Evolutionary conservation across 1,140 invertebrate species (phyloP).

Genomic region (Apis florea): DNA sequence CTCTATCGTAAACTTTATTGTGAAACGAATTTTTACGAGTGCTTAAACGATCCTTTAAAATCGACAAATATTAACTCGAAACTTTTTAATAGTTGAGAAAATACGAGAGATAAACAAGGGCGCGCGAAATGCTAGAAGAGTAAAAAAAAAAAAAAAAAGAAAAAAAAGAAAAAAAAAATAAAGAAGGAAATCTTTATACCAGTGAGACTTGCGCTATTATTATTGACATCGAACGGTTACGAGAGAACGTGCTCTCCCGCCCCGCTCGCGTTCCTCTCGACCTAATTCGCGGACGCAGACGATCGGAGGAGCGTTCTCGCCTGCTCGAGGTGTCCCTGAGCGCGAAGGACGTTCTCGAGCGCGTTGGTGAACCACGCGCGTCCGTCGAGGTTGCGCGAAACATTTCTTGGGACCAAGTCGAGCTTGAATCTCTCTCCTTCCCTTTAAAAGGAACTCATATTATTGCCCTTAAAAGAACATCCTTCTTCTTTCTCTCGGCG

Average conservation of each 20-base stretch:
- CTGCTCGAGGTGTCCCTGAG: slow-evolving; percentile 69
- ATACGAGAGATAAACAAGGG: not conserved
- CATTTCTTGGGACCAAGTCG: slow-evolving; percentile 41
- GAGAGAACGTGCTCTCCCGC: slow-evolving; percentile 53
- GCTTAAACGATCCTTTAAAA: too few species aligned
- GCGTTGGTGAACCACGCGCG: slow-evolving; percentile 58
- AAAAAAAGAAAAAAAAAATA: slow-evolving; percentile 12
- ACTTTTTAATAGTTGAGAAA: not conserved
- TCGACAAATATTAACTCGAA: too few species aligned
- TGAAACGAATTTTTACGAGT: too few species aligned
- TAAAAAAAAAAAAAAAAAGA: slow-evolving; percentile 22
- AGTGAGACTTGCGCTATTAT: slow-evolving; percentile 61
- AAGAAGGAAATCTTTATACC: slow-evolving; percentile 51
- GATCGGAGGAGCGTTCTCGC: slow-evolving; percentile 67
- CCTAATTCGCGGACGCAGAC: slow-evolving; percentile 70
- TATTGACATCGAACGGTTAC: slow-evolving; percentile 66
- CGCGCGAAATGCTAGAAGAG: not conserved
- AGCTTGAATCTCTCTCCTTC: not conserved
- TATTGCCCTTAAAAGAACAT: slow-evolving; percentile 10
- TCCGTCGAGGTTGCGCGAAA: slow-evolving; percentile 48
- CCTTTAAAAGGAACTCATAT: slow-evolving; percentile 1
- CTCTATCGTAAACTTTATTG: too few species aligned
- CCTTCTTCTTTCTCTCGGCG: not conserved
- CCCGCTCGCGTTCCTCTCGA: slow-evolving; percentile 67
- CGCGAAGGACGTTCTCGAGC: slow-evolving; percentile 66